These are phyloP conservation scores for Zingel zingel DNA, from an alignment of 2,113 vertebrate species.

Conservation along the genomic window DNA sequence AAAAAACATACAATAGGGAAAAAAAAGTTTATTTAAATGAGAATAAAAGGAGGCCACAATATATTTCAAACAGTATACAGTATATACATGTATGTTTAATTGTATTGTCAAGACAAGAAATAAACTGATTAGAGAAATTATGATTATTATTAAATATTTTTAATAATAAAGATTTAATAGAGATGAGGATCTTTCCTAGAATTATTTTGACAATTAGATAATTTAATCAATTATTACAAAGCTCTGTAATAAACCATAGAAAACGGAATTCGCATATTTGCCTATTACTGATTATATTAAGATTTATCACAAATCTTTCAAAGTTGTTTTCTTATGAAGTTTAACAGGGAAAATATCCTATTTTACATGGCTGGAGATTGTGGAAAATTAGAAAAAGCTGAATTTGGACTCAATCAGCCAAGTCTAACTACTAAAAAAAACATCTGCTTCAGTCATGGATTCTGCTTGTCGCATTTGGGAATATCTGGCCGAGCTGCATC, in stretches of 20 bases:
- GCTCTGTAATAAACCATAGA: neutral
- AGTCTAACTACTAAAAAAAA: slow-evolving; percentile 22
- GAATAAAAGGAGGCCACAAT: neutral
- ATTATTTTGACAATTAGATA: neutral
- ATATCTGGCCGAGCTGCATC: slow-evolving; percentile 42
- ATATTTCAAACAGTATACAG: neutral
- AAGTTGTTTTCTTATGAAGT: slow-evolving; percentile 15
- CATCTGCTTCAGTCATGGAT: slow-evolving; percentile 29
- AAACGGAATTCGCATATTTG: neutral
- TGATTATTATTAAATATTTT: too few species aligned
- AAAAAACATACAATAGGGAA: neutral
- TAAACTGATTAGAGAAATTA: neutral
- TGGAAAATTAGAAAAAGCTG: slow-evolving; percentile 52
- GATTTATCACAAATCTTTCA: slow-evolving; percentile 16
- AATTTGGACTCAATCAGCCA: neutral
- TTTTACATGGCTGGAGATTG: slow-evolving; percentile 46
- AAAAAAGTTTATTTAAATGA: neutral
- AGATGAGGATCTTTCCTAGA: neutral
- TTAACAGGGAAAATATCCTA: slow-evolving; percentile 27
- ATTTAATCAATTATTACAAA: neutral
- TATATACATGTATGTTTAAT: neutral
- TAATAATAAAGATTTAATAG: neutral
- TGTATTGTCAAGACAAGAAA: neutral
- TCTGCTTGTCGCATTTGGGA: slow-evolving; percentile 54
- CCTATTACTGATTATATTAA: slow-evolving; percentile 14